phyloP scores from a whole-genome alignment of 2,888 invertebrate genomes.

The Listrodromus nycthemerus region DNA sequence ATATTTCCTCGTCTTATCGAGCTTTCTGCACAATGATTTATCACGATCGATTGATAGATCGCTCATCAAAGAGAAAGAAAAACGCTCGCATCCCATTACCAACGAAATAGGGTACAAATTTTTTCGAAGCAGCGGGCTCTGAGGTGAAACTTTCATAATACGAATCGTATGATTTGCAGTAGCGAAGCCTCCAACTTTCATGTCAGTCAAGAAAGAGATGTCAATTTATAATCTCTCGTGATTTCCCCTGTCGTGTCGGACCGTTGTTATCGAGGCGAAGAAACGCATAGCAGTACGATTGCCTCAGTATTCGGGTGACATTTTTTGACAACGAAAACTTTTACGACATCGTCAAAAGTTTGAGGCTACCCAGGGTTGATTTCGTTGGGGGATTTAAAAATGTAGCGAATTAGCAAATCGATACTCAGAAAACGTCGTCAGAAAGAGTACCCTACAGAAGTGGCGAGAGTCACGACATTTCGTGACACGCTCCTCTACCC shows the following conservation, averaged over 20 bases:
- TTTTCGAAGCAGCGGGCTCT: neutral
- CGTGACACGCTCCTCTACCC: conserved; percentile 61
- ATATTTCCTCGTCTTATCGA: conserved; percentile 44
- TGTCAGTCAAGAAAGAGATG: neutral
- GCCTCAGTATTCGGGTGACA: conserved; percentile 1
- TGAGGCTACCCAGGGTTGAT: neutral
- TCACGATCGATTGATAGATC: conserved; percentile 31
- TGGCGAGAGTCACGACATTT: conserved; percentile 69
- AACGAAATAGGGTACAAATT: neutral
- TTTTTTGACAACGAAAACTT: conserved; percentile 54
- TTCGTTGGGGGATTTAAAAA: neutral
- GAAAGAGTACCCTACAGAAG: conserved; percentile 47
- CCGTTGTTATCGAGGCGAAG: neutral
- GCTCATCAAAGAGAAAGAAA: conserved; percentile 13
- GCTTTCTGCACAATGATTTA: conserved; percentile 16
- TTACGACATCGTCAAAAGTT: conserved; percentile 46
- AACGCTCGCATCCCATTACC: neutral
- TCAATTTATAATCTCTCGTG: neutral
- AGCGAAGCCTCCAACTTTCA: no score
- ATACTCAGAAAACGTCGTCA: conserved; percentile 53
- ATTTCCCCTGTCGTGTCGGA: neutral
- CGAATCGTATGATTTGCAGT: neutral
- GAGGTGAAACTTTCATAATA: neutral
- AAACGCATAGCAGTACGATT: conserved; percentile 26
- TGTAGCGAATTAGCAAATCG: conserved; percentile 59